Percentiles rank a stretch among this genome's conserved stretches.
Evolutionary conservation across 2,888 invertebrate genomes (phyloP).

Genomic region (Trissolcus japonicus): DNA sequence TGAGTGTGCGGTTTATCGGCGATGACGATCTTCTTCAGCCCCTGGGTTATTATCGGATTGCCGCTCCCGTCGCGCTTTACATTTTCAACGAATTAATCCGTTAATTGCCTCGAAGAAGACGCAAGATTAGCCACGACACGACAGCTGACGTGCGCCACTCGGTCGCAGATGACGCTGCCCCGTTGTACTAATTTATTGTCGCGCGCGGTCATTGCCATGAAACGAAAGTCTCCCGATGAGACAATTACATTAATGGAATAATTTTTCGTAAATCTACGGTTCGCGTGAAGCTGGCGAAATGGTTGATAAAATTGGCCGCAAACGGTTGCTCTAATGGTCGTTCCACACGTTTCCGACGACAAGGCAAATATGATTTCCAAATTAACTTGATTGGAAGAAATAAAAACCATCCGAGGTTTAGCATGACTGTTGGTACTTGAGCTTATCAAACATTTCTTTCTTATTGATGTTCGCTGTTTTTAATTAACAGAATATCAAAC

Average conservation of each 20-base stretch:
- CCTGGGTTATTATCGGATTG: conserved; percentile 43
- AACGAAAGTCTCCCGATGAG: conserved; percentile 44
- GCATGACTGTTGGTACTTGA: conserved; percentile 1
- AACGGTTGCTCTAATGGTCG: conserved; percentile 37
- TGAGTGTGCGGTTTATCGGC: conserved; percentile 31
- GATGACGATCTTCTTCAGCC: conserved; percentile 44
- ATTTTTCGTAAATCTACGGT: conserved; percentile 62
- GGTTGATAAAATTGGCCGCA: conserved; percentile 29
- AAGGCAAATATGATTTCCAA: conserved; percentile 39
- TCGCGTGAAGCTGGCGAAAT: conserved; percentile 52
- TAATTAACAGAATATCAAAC: background rate
- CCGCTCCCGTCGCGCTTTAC: conserved; percentile 54
- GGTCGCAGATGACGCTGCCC: conserved; percentile 49
- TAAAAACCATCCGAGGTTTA: conserved; percentile 41
- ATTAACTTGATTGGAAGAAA: conserved; percentile 45
- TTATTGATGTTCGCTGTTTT: background rate
- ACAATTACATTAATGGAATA: conserved; percentile 74
- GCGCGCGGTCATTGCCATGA: conserved; percentile 41
- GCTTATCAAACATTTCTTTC: background rate
- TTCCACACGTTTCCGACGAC: conserved; percentile 36
- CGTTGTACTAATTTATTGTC: conserved; percentile 49
- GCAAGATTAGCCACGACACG: conserved; percentile 53
- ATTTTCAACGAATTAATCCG: conserved; percentile 59
- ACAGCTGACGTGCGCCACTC: conserved; percentile 54
- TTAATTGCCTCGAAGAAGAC: conserved; percentile 57